Evolutionary conservation across 2,797 vertebrate genomes (phyloP).

Genomic region (Enteromius anoplus): DNA sequence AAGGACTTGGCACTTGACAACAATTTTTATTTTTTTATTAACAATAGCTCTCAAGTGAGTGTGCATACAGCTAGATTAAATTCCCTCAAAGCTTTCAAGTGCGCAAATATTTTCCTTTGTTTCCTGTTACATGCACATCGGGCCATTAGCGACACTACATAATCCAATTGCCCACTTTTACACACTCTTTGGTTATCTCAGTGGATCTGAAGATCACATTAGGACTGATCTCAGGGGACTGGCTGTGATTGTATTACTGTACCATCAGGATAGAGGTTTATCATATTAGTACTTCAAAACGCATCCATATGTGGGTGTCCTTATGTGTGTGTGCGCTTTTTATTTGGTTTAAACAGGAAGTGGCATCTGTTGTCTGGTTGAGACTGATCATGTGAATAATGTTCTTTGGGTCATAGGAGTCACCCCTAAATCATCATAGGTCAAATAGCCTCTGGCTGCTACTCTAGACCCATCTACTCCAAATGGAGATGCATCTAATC

Average conservation of each 20-base stretch:
- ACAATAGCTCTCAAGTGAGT: conserved; percentile 40
- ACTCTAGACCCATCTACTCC: conserved; percentile 72
- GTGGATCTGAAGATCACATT: conserved; percentile 64
- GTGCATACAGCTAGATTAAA: conserved; percentile 47
- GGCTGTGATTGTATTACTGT: conserved; percentile 72
- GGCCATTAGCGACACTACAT: conserved; percentile 71
- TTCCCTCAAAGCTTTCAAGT: conserved; percentile 47
- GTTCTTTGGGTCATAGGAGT: conserved; percentile 66
- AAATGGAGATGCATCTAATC: conserved; percentile 61
- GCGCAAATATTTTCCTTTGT: conserved; percentile 46
- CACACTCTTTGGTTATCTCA: conserved; percentile 71
- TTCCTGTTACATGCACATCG: conserved; percentile 67
- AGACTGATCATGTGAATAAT: conserved; percentile 77
- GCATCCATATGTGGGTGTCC: conserved; percentile 65
- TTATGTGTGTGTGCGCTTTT: conserved; percentile 14
- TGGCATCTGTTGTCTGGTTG: conserved; percentile 76
- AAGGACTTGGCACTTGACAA: conserved; percentile 41
- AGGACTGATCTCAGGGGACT: conserved; percentile 68
- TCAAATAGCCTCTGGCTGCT: conserved; percentile 63
- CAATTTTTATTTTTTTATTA: conserved; percentile 26
- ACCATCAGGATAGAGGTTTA: conserved; percentile 55
- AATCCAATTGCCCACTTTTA: conserved; percentile 74
- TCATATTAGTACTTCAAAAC: conserved; percentile 64
- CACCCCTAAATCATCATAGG: conserved; percentile 65
- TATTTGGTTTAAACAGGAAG: conserved; percentile 65